Evolutionary conservation across 64 coral and sea anemone species (phyloP), one percentile per base, ranked within the genome.

Genomic region (Stichodactyla helianthus): DNA sequence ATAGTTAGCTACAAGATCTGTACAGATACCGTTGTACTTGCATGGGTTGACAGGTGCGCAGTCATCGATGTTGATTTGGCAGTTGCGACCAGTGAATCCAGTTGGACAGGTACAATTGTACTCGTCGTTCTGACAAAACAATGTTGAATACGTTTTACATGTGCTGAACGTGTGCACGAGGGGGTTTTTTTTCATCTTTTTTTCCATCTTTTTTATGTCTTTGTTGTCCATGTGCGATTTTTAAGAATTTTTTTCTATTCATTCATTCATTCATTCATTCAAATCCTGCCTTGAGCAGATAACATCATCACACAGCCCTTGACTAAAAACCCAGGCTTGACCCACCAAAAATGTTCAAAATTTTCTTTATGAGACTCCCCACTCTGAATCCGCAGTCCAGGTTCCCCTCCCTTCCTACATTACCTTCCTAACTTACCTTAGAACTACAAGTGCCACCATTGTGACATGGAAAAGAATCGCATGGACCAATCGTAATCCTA

Each of bases 391-490:
- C n/a, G 0, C 14, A 5, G 22, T 59, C 9, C 15, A 59, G 9
- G 56, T 12, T 12, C 56, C 9, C 56, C 56, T 1, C 56, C 15
- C 56, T 59, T 0, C 9, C 9, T 59, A 16, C 15, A 59, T 59
- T 10, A 59, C 0, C 56, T 65, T n/a, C 6, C 22, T 20, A 65
- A 65, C 62, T 22, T 89, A 90, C 88, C 88, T 85, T 82, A 76
- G 82, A 70, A 23, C 7, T 19, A 59, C 88, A 90, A n/a, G 67
- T 84, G 19, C 88, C 88, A 10, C 82, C 82, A 90, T 90, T 77
- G 20, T 44, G 55, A 77, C 88, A 90, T 6, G 88, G 88, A 50
- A 90, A 90, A 16, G 88, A 90, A n/a, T 54, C 65, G 51, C 88
- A 90, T 23, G 82, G 81, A 56, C 83, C 64, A 12, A 84, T 28